Evolutionary conservation across 2,888 invertebrate species (phyloP), one percentile per base, ranked within the genome.

Genomic region (Lithophane semibrunnea): DNA sequence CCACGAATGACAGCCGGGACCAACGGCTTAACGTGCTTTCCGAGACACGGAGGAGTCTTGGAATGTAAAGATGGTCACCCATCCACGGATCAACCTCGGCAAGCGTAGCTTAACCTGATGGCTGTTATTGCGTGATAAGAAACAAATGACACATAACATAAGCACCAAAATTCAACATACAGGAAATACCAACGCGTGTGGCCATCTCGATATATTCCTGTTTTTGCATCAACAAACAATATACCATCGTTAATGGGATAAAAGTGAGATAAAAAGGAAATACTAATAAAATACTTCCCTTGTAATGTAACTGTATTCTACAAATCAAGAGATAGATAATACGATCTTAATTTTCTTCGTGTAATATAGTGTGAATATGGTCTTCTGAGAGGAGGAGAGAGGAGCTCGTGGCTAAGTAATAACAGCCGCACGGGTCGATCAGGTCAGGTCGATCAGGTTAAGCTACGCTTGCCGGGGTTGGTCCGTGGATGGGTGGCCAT

Each of bases 171-270:
- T 76, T 65, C 13, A 56, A 75, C 66, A 75, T 21, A 60, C 67
- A 73, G 60, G 61, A 82, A 72, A 82, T 63, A 68, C 44, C 70
- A 67, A 74, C 65, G 71, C 75, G 75, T 85, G 72, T 85, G 68
- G 72, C 16, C 49, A 77, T 52, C 60, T 60, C 29, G 18, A 77
- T 63, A 67, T 75, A 79, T 79, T 74, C 56, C 54, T 58, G 63
- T 83, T 84, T 87, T 82, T 72, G 79, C 79, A 86, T 87, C 86
- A 86, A 63, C 72, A 54, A 58, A 79, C 81, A 81, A 83, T 81
- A 86, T 75, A 86, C 69, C 75, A 80, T 68, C 37, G 58, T 73
- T 80, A 86, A 82, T 79, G 69, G 75, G 49, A 84, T 86, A 80
- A 67, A 80, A 79, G 60, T 76, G 65, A 80, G 80, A 87, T 86